phyloP scores from a whole-genome alignment of 2,888 invertebrate genomes.

The Lydus trimaculatus region DNA sequence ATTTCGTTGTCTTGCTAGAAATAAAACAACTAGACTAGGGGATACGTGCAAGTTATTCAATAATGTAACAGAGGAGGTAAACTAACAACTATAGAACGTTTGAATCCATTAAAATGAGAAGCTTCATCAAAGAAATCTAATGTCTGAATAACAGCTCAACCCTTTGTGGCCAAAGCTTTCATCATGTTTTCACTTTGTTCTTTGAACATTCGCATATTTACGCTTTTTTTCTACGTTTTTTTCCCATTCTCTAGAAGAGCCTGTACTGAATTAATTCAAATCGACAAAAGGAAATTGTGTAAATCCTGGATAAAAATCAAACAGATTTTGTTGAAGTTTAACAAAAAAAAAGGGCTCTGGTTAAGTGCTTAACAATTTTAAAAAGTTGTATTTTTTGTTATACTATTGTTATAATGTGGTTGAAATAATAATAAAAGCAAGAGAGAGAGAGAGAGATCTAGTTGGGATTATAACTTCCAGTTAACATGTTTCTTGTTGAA shows the following conservation, averaged over 20 bases:
- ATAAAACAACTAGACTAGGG: not conserved
- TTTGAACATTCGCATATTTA: conserved; percentile 9
- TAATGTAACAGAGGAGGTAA: conserved; percentile 44
- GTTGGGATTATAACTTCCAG: conserved; percentile 43
- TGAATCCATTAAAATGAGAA: conserved; percentile 37
- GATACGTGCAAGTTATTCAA: not conserved
- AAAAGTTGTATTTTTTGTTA: not conserved
- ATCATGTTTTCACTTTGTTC: not conserved
- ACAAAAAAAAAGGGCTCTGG: not conserved
- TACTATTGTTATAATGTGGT: not conserved
- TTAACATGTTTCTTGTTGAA: conserved; percentile 38
- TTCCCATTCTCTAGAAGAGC: not conserved
- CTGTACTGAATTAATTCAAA: not conserved
- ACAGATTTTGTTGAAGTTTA: not conserved
- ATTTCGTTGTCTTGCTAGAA: not conserved
- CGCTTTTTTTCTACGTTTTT: not conserved
- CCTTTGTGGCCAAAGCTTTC: conserved; percentile 11
- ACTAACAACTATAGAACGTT: conserved; percentile 37
- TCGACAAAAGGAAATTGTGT: conserved; percentile 3
- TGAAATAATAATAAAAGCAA: conserved; percentile 40
- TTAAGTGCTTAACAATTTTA: not conserved
- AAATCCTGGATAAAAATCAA: not conserved
- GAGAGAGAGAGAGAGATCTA: conserved; percentile 41
- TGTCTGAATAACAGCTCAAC: conserved; percentile 13
- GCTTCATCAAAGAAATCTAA: conserved; percentile 26